Conservation (phyloP, 2,113 vertebrate genomes). For the Paradisaea rubra region DNA sequence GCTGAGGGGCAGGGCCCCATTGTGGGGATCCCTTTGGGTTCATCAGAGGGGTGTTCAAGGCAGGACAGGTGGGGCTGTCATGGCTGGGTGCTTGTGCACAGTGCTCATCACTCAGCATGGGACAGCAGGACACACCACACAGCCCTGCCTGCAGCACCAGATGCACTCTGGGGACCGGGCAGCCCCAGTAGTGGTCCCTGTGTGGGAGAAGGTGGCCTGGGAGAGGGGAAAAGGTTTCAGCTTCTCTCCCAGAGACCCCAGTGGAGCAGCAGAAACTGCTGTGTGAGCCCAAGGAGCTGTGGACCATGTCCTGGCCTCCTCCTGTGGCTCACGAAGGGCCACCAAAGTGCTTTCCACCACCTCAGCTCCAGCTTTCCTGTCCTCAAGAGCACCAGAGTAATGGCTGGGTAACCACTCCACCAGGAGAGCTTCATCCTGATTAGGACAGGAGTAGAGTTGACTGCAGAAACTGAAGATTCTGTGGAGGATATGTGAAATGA, state of each 20-base stretch:
- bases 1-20: neutral
- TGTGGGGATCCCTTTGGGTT: neutral
- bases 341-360: neutral
- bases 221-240: neutral
- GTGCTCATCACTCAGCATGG: accelerated
- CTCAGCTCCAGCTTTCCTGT: neutral
- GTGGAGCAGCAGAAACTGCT: neutral
- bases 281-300: neutral
- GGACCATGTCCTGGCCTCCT: neutral
- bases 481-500: neutral
- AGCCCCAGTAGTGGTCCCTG: neutral
- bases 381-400: neutral
- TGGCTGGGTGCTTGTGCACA: neutral
- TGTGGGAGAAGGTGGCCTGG: neutral
- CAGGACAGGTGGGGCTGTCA: neutral
- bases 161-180: neutral
- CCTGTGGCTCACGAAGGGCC: neutral
- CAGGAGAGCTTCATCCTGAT: constrained; percentile 8
- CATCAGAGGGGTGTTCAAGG: neutral
- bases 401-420: neutral
- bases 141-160: neutral
- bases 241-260: neutral
- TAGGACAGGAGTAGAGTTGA: neutral
- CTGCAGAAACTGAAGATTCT: constrained; percentile 24
- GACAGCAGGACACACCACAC: neutral